Conservation (phyloP, 2,797 vertebrate genomes). For the Loriculus beryllinus region DNA sequence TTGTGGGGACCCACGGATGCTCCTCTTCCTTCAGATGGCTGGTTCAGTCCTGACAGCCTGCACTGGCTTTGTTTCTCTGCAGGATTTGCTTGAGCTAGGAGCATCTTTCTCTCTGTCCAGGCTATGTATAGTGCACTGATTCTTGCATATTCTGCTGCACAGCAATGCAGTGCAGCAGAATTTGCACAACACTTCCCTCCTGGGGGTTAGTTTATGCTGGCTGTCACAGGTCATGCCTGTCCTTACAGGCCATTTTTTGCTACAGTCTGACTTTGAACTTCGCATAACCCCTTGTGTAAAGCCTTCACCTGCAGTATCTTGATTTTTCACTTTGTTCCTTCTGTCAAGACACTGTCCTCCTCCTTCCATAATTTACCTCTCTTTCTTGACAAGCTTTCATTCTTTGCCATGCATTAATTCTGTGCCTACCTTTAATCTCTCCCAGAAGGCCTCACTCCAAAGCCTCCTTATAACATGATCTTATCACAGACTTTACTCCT, state of each 20-base stretch:
- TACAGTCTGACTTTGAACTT: slow-evolving; percentile 39
- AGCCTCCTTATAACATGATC: rapidly evolving
- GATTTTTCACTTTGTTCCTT: slow-evolving; percentile 44
- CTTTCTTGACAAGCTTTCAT: slow-evolving; percentile 1
- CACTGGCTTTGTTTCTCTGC: neutral
- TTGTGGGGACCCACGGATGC: neutral
- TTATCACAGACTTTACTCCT: neutral
- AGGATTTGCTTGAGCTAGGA: neutral
- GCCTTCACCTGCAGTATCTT: slow-evolving; percentile 8
- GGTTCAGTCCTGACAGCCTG: neutral
- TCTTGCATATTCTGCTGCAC: neutral
- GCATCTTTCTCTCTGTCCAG: neutral
- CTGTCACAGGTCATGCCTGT: neutral
- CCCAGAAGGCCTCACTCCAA: neutral
- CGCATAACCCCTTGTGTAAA: neutral
- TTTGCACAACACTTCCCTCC: neutral
- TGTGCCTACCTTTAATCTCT: neutral
- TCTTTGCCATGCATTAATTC: slow-evolving; percentile 16
- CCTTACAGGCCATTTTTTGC: neutral
- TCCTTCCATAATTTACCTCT: slow-evolving; percentile 21
- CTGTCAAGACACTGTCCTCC: slow-evolving; percentile 41
- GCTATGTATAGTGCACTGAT: neutral
- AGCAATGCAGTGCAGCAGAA: neutral
- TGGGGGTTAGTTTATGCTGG: neutral
- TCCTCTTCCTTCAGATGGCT: neutral